Conservation (phyloP, 2,888 invertebrate species). For the Megaustenia siamemsis region DNA sequence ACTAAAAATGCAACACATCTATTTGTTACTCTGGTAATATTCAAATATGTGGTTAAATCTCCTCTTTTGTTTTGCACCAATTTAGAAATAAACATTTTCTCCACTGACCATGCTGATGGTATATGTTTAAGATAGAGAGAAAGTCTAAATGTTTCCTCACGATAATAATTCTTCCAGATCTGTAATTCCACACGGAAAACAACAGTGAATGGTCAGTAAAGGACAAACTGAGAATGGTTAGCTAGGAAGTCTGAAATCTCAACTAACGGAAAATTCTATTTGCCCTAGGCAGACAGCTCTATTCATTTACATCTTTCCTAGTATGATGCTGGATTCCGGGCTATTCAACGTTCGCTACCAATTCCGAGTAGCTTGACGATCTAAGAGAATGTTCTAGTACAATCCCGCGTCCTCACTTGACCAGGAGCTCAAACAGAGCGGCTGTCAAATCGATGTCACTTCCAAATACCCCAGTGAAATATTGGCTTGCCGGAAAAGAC, state of each 20-base stretch:
- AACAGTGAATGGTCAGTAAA: slow-evolving; percentile 28
- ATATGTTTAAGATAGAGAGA: no score
- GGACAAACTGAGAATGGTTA: slow-evolving; percentile 15
- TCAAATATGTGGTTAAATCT: no score
- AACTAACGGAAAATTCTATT: slow-evolving; percentile 13
- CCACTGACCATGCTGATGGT: no score
- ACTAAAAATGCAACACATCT: no score
- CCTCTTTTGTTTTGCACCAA: no score
- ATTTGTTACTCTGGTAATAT: no score
- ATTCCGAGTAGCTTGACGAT: background rate
- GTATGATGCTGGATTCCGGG: background rate
- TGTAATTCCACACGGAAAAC: background rate
- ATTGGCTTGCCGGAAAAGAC: slow-evolving; percentile 9
- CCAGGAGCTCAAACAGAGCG: slow-evolving; percentile 5
- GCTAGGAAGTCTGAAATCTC: background rate
- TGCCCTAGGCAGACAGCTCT: slow-evolving; percentile 9
- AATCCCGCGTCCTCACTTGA: background rate
- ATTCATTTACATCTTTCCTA: slow-evolving; percentile 19
- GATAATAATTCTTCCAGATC: background rate
- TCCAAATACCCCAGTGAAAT: slow-evolving; percentile 26
- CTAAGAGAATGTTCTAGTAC: slow-evolving; percentile 9
- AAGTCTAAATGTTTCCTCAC: no score
- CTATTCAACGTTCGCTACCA: background rate
- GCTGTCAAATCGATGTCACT: slow-evolving; percentile 7
- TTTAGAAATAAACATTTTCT: no score